These are phyloP conservation scores for Phaethornis superciliosus DNA, from an alignment of 2,113 vertebrate genomes.

Conservation along the genomic window DNA sequence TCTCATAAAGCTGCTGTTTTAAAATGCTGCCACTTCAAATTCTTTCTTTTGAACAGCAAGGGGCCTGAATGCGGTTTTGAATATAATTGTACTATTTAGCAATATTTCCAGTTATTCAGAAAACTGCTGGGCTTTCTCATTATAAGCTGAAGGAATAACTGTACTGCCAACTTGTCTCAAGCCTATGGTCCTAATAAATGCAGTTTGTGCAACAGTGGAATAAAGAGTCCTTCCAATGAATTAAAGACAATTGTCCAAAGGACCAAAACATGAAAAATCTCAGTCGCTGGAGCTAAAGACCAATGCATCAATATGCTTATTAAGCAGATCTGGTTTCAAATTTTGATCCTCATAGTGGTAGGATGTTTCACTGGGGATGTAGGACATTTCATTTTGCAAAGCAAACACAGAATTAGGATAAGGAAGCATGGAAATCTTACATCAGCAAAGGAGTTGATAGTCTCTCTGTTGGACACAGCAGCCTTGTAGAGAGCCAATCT, in stretches of 20 bases:
- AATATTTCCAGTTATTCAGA: constrained; percentile 47
- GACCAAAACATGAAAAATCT: constrained; percentile 17
- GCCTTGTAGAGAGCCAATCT: constrained; percentile 89
- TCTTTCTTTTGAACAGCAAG: constrained; percentile 5
- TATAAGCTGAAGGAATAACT: constrained; percentile 61
- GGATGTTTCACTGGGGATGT: not conserved
- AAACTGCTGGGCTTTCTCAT: constrained; percentile 29
- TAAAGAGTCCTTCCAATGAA: constrained; percentile 36
- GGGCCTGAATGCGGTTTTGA: constrained; percentile 32
- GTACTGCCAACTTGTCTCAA: constrained; percentile 49
- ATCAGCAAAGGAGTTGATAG: constrained; percentile 73
- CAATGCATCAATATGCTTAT: not conserved
- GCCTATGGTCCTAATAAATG: constrained; percentile 56
- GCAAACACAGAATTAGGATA: not conserved
- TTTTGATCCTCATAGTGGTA: not conserved
- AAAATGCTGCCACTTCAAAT: not conserved
- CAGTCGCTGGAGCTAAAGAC: constrained; percentile 2
- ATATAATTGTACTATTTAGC: constrained; percentile 38
- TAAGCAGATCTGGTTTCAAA: constrained; percentile 7
- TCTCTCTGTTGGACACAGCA: constrained; percentile 80
- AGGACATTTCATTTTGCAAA: not conserved
- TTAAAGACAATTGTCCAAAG: constrained; percentile 44
- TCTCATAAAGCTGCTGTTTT: not conserved
- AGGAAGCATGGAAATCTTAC: constrained; percentile 77
- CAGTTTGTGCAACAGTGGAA: not conserved